Base-by-base conservation (phyloP, 2,797 vertebrate species). In the Melanotaenia parkinsoni region DNA sequence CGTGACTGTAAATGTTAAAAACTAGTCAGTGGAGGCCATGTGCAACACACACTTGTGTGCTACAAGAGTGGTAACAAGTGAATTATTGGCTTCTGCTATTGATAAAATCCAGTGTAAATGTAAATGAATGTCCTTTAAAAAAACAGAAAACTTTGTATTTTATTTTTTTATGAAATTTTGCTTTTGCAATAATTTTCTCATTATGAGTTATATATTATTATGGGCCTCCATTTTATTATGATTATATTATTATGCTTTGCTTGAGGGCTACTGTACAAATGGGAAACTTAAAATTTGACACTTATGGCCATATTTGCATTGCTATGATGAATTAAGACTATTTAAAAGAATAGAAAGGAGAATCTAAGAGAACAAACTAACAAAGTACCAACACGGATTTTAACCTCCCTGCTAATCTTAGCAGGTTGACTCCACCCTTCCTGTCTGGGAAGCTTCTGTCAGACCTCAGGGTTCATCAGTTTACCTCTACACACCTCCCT, bases 371-470 rank as follows among this genome's bases (percentile, higher is more conserved):
- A 74, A 70, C 28, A 53, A 30, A 40, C 26, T 5, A 0, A 0
- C 24, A 54, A 69, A 61, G 58, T 28, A 38, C 38, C 74, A 74
- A 54, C 40, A 22, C 64, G 83, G 88, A 86, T 88, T 83, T 90
- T 78, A 70, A 76, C 70, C 80, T 62, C 59, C 58, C 58, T 37
- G 69, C 80, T 95, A 95, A 95, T 93, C 92, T 94, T 58, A 35
- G 74, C 69, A 22, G 62, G 43, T 67, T 92, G 92, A 91, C 94
- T 94, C 94, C 95, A 83, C 95, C 95, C 89, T 85, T 77, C 80
- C 50, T 67, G 85, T 85, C 80, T 89, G 78, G 71, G 77, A 72
- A 84, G 35, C 82, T 82, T 70, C 76, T 79, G 86, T 78, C 84
- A 76, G 76, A 90, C 82, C 85, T 90, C 63, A 77, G 83, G 70